These are phyloP conservation scores for Muscicapa adusta DNA, from an alignment of 2,113 vertebrate genomes.

Conservation along the genomic window DNA sequence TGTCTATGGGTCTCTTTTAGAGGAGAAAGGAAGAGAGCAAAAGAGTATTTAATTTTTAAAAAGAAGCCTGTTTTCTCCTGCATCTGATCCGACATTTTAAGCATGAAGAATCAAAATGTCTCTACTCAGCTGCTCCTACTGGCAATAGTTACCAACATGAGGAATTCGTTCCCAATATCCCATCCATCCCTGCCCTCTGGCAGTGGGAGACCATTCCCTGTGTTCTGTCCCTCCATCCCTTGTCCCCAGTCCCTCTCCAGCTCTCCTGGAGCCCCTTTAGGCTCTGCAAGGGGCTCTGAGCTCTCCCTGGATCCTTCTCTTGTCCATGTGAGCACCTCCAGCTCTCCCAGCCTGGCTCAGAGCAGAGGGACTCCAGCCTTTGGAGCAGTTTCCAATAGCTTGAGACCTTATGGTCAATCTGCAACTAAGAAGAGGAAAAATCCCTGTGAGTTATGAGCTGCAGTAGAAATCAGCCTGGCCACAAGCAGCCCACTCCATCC, in stretches of 20 bases:
- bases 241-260: neutral
- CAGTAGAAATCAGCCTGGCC: neutral
- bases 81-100: neutral
- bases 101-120: neutral
- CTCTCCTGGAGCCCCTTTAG: neutral
- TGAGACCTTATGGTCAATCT: neutral
- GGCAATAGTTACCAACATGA: neutral
- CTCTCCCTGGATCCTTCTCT: rapidly evolving
- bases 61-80: neutral
- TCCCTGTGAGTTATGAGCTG: neutral
- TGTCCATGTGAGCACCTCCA: rapidly evolving
- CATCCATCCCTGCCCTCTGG: rapidly evolving
- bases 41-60: neutral
- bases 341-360: neutral
- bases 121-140: neutral
- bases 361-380: neutral
- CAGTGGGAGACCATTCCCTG: neutral
- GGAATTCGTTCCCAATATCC: neutral
- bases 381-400: rapidly evolving
- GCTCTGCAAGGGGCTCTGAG: neutral
- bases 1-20: neutral
- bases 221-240: neutral
- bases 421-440: neutral
- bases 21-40: neutral
- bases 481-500: neutral